phyloP scores from a whole-genome alignment of 2,888 invertebrate species.

The Drosophila multiciliata region DNA sequence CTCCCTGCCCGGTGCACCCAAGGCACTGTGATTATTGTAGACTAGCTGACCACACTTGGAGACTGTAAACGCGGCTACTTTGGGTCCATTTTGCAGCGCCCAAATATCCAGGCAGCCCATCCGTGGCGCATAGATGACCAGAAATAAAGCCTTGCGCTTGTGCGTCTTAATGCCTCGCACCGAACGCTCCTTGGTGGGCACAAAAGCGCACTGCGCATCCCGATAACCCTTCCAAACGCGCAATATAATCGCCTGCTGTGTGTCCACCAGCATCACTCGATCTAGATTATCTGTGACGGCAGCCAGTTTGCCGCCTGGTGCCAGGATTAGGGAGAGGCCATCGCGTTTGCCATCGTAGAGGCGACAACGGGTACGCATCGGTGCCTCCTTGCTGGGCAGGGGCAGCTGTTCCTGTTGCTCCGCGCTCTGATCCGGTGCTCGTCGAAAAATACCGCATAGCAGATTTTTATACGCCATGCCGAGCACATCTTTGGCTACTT shows the following conservation, averaged over 20 bases:
- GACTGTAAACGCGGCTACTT: slow-evolving; percentile 96
- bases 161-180: slow-evolving; percentile 76
- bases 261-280: slow-evolving; percentile 94
- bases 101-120: slow-evolving; percentile 97
- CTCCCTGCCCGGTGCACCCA: slow-evolving; percentile 86
- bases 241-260: slow-evolving; percentile 91
- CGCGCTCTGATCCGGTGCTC: slow-evolving; percentile 60
- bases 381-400: slow-evolving; percentile 86
- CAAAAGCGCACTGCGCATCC: slow-evolving; percentile 97
- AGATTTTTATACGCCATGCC: slow-evolving; percentile 90
- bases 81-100: slow-evolving; percentile 94
- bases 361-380: slow-evolving; percentile 92
- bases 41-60: slow-evolving; percentile 92
- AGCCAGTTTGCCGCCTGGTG: slow-evolving; percentile 90
- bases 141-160: slow-evolving; percentile 89
- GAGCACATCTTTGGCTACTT: slow-evolving; percentile 94
- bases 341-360: slow-evolving; percentile 92
- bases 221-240: slow-evolving; percentile 98
- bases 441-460: slow-evolving; percentile 88
- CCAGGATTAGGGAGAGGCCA: slow-evolving; percentile 90
- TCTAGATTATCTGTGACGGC: slow-evolving; percentile 94
- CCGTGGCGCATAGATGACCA: slow-evolving; percentile 96
- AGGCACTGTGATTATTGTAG: slow-evolving; percentile 92
- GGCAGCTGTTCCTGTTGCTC: slow-evolving; percentile 57
- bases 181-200: slow-evolving; percentile 91